These are phyloP conservation scores for Actenoides hombroni DNA, from an alignment of 2,113 vertebrate species.

Conservation along the genomic window DNA sequence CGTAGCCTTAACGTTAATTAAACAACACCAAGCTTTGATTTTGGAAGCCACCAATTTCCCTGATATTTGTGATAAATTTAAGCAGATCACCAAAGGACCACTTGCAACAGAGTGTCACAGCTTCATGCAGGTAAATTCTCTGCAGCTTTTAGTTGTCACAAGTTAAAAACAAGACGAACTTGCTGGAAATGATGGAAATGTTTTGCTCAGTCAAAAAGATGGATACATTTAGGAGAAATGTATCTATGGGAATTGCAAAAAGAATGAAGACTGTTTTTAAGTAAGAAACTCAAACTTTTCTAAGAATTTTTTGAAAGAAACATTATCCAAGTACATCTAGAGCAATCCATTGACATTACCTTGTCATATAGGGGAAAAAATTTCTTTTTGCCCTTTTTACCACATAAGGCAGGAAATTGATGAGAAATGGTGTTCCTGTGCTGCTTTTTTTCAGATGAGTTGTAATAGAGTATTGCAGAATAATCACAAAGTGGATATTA, in stretches of 20 bases:
- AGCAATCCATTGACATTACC: neutral
- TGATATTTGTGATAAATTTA: slow-evolving; percentile 91
- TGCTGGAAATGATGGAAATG: neutral
- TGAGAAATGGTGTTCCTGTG: neutral
- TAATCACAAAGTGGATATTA: neutral
- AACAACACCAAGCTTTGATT: slow-evolving; percentile 87
- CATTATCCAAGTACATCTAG: neutral
- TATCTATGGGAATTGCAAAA: neutral
- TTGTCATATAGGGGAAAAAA: neutral
- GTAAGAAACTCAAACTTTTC: neutral
- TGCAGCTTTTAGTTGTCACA: neutral
- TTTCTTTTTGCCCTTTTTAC: neutral
- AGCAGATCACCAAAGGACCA: slow-evolving; percentile 84
- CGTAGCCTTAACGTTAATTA: slow-evolving; percentile 89
- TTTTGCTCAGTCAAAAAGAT: neutral
- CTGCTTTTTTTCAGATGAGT: neutral
- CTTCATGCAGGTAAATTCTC: slow-evolving; percentile 86
- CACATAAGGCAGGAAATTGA: neutral
- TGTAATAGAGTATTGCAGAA: neutral
- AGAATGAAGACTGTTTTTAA: neutral
- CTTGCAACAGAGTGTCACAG: slow-evolving; percentile 89
- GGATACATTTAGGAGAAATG: neutral
- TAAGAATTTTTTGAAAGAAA: neutral
- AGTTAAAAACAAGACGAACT: neutral
- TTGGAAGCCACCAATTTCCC: slow-evolving; percentile 83